These are phyloP conservation scores for Gortyna flavago DNA, from an alignment of 2,888 invertebrate genomes.

Conservation along the genomic window DNA sequence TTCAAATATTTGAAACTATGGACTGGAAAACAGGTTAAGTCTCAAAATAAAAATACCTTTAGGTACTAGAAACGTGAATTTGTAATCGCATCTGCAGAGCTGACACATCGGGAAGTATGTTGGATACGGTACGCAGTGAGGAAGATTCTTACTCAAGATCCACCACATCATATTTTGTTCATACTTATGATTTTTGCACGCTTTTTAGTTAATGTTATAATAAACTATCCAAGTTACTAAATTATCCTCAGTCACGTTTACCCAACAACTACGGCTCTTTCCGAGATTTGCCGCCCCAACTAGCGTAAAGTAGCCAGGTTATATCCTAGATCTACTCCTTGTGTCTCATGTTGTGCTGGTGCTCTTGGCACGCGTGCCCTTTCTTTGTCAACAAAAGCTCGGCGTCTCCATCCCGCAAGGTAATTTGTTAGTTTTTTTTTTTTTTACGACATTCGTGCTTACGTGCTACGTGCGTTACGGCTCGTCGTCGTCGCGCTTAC, in stretches of 20 bases:
- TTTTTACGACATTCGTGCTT: too few relatives aligned
- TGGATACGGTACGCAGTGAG: not conserved
- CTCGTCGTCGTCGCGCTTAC: too few relatives aligned
- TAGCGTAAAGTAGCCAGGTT: not conserved
- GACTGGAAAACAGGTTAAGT: not conserved
- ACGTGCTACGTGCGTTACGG: too few relatives aligned
- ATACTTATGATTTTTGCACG: not conserved
- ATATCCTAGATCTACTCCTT: not conserved
- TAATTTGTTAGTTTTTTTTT: not conserved
- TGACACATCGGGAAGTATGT: not conserved
- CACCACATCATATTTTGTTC: not conserved
- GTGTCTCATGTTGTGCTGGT: constrained; percentile 10
- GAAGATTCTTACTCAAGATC: not conserved
- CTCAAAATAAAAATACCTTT: not conserved
- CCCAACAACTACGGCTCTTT: not conserved
- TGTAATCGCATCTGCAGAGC: not conserved
- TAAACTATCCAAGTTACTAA: not conserved
- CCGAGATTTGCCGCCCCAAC: not conserved
- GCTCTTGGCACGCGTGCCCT: not conserved
- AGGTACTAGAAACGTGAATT: not conserved
- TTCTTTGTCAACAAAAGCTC: not conserved
- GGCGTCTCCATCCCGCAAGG: not conserved
- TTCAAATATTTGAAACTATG: too few relatives aligned
- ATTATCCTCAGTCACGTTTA: not conserved
- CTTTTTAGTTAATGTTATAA: not conserved